A percentile compares a stretch with the other conserved stretches of the same genome.
These are phyloP conservation scores for Leuciscus waleckii DNA, from an alignment of 2,797 vertebrate genomes.

Conservation along the genomic window DNA sequence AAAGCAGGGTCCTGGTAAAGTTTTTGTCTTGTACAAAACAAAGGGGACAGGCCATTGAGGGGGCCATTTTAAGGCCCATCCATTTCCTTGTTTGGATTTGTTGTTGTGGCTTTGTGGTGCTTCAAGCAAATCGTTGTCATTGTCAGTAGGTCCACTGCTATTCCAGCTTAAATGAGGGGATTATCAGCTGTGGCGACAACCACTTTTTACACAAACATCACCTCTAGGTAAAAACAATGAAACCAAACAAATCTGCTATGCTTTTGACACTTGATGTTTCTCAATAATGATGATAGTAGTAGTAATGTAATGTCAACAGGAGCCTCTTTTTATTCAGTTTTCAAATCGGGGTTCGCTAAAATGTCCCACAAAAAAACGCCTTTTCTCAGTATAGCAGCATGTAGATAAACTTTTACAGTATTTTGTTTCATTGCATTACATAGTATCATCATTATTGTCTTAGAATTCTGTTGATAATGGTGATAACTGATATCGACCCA, in stretches of 20 bases:
- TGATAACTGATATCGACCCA: constrained; percentile 23
- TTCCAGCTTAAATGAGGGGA: constrained; percentile 46
- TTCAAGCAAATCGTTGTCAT: constrained; percentile 23
- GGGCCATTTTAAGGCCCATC: constrained; percentile 25
- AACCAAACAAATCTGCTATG: constrained; percentile 50
- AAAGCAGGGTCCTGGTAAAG: constrained; percentile 64
- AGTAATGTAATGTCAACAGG: constrained; percentile 54
- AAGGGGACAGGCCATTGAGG: constrained; percentile 45
- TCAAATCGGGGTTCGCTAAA: constrained; percentile 53
- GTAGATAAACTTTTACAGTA: constrained; percentile 58
- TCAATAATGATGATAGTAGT: constrained; percentile 57
- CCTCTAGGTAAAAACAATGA: constrained; percentile 74
- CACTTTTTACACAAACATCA: constrained; percentile 70
- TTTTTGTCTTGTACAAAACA: constrained; percentile 61
- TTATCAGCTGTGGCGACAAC: constrained; percentile 59
- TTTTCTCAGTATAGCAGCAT: constrained; percentile 58
- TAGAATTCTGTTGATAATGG: constrained; percentile 46
- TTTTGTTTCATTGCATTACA: constrained; percentile 63
- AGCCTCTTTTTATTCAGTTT: constrained; percentile 50
- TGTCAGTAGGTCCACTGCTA: constrained; percentile 44
- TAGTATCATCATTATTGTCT: constrained; percentile 71
- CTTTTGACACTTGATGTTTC: constrained; percentile 68
- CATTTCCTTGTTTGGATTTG: constrained; percentile 53
- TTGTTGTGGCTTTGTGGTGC: constrained; percentile 60
- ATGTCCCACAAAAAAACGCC: constrained; percentile 2